Conservation (phyloP, 1,140 invertebrate species). For the Tetraneura akinire region DNA sequence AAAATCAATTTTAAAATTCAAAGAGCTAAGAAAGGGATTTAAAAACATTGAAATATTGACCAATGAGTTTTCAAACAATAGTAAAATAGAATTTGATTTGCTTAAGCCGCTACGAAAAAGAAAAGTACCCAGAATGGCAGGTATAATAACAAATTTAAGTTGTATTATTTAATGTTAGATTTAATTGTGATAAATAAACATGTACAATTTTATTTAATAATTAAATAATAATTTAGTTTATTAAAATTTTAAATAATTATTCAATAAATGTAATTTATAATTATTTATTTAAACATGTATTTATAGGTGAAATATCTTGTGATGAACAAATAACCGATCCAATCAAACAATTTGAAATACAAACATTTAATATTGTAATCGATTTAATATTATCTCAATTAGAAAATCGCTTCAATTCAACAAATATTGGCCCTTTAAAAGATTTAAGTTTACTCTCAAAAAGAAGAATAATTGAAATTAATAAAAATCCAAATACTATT, state of each 20-base stretch:
- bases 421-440: neutral
- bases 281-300: neutral
- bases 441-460: neutral
- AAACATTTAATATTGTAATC: neutral
- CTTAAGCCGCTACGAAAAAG: neutral
- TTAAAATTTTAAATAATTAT: no score
- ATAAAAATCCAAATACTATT: neutral
- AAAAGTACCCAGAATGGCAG: neutral
- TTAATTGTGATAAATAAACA: no score
- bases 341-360: neutral
- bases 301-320: neutral
- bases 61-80: neutral
- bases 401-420: neutral
- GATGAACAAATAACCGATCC: neutral
- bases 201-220: no score
- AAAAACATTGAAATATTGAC: neutral
- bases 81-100: neutral
- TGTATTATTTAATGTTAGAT: neutral
- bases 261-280: no score
- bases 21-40: neutral
- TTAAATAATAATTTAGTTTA: no score
- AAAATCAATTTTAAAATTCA: neutral
- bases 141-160: neutral
- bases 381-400: neutral
- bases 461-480: neutral